Base-by-base conservation (phyloP, 1,140 invertebrate species). In the Aphis gossypii region DNA sequence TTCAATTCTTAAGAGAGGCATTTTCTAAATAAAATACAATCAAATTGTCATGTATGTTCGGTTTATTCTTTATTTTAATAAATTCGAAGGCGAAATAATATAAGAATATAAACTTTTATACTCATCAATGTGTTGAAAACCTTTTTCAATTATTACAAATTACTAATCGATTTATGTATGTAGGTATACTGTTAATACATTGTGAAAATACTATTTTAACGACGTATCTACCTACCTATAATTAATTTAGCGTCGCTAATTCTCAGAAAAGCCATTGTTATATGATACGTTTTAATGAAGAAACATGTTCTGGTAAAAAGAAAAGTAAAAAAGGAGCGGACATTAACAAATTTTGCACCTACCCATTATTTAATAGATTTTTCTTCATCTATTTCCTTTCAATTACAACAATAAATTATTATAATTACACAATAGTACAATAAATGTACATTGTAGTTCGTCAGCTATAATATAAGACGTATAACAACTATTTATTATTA, bases 371-470 rank as follows among this genome's bases (percentile, higher is more conserved):
- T 30, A 21, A 88, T 51, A 51, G 18, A 44, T 46, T 30, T 46
- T 51, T 48, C 48, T 51, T 51, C 54, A 88, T 48, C 25, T 88
- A 38, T 51, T 88, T 88, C 48, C 48, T 88, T 88, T 88, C 87
- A 51, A 54, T 88, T 21, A 88, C 48, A n/a, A 87, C 86, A 87
- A 48, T 46, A 76, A n/a, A 76, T 76, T 14, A 76, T n/a, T n/a
- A 76, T 76, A 25, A 54, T 88, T 88, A 21, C 46, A 7, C 35
- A 88, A 54, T 88, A 48, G 35, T 88, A 88, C 46, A 88, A 88
- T 88, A 88, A 88, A 84, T 41, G 41, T 44, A 76, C 60, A 76
- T n/a, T 76, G 60, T 76, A 76, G n/a, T 18, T 18, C 21, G 41
- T 84, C 11, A 41, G 25, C 83, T 84, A 44, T 41, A 14, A 44